A percentile compares a stretch with the other conserved stretches of the same genome.
Evolutionary conservation across 1,140 invertebrate genomes (phyloP).

Genomic region (Piezodorus guildinii): DNA sequence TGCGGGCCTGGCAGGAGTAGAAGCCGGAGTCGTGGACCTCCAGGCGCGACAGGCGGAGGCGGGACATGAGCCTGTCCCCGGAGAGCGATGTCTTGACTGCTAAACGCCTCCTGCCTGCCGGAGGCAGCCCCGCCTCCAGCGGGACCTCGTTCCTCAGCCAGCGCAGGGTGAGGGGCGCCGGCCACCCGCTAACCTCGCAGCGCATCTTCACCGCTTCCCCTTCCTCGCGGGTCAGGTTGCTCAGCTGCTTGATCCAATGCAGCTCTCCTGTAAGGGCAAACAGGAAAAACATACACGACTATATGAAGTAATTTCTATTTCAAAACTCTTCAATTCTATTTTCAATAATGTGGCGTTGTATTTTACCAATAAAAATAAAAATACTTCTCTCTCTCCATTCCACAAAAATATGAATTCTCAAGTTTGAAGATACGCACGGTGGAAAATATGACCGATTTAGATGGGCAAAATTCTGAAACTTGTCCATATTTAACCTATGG

Average conservation of each 20-base stretch:
- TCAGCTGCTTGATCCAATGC: slow-evolving; percentile 32
- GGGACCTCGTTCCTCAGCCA: slow-evolving; percentile 59
- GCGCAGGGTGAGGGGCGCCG: slow-evolving; percentile 43
- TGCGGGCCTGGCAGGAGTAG: slow-evolving; percentile 54
- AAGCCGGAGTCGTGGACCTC: slow-evolving; percentile 54
- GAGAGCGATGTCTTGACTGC: slow-evolving; percentile 18
- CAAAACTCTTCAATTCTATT: too few species aligned
- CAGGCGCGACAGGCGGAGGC: slow-evolving; percentile 46
- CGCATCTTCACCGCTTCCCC: slow-evolving; percentile 47
- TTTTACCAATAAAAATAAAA: too few species aligned
- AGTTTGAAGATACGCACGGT: too few species aligned
- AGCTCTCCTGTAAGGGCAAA: slow-evolving; percentile 25
- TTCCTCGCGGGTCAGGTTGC: slow-evolving; percentile 49
- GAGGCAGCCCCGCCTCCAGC: slow-evolving; percentile 31
- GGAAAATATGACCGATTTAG: too few species aligned
- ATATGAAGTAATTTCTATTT: too few species aligned
- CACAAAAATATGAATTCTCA: too few species aligned
- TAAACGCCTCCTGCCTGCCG: slow-evolving; percentile 32
- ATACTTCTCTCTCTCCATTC: too few species aligned
- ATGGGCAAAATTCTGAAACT: too few species aligned
- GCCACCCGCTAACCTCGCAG: slow-evolving; percentile 56
- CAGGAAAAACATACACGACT: too few species aligned
- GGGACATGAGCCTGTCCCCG: slow-evolving; percentile 33
- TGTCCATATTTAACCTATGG: too few species aligned
- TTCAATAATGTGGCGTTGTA: too few species aligned